Evolutionary conservation across 2,797 vertebrate species (phyloP), one percentile per base, ranked within the genome.

Genomic region (Scolopax rusticola): DNA sequence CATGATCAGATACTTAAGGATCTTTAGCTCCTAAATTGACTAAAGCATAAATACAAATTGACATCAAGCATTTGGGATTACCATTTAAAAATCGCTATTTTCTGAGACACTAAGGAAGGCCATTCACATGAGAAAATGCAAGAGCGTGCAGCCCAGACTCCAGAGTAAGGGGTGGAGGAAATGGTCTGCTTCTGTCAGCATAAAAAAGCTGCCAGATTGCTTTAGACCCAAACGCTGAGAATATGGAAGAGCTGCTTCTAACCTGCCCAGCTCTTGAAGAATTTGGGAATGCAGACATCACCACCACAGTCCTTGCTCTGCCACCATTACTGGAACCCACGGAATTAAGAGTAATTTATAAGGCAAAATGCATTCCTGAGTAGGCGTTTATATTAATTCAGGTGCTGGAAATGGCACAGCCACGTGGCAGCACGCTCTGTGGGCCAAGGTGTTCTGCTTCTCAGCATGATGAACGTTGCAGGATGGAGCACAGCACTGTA

Each of bases 1-100:
- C 81, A 91, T 64, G 90, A 90, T 47, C 78, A 89, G 67, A 78
- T 92, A 96, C n/a, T 85, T 92, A 77, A 64, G 53, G 40, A 75
- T 83, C 60, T 95, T 95, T 87, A 94, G 89, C 64, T 83, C 64
- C 94, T 94, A 87, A 96, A 87, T 68, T 82, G 86, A 83, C 87
- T 80, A 51, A 77, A 95, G 65, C 78, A 71, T 89, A 89, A 93
- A 92, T 59, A 87, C 61, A 94, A 93, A 83, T 68, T 93, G 90
- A 95, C 11, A 15, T 89, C 70, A 95, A 68, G 75, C 50, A 33
- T 75, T 69, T 75, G 75, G 78, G 87, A 92, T 85, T 87, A 80
- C 54, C 40, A 59, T 86, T 94, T 73, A 18, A 87, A 95, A 96
- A 82, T 1, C 3, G 3, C 63, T 93, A 0, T 87, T 95, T 94